phyloP scores from a whole-genome alignment of 2,888 invertebrate genomes.

The Tenthredo livida region DNA sequence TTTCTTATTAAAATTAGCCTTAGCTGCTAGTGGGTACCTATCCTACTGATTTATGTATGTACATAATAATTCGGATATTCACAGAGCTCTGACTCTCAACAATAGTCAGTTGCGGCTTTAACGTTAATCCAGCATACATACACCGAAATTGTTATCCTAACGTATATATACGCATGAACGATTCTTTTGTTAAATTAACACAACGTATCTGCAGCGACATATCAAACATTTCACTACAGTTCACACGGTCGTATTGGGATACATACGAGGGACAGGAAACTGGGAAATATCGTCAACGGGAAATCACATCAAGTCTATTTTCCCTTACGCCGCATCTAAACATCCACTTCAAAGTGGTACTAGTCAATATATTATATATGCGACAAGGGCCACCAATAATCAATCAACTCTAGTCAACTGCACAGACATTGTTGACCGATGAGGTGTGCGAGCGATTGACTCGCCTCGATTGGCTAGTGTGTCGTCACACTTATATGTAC shows the following conservation, averaged over 20 bases:
- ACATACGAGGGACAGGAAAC: neutral
- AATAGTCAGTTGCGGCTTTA: conserved; percentile 10
- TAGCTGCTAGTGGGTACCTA: no score
- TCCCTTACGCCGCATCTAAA: neutral
- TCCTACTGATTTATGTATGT: no score
- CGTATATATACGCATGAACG: neutral
- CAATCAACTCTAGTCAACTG: neutral
- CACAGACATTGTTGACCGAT: conserved; percentile 4
- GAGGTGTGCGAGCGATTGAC: conserved; percentile 20
- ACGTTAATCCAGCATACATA: neutral
- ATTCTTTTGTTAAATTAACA: conserved; percentile 9
- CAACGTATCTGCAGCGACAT: neutral
- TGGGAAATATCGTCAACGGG: neutral
- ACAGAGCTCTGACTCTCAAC: conserved; percentile 2
- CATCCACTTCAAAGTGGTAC: neutral
- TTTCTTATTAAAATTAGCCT: conserved; percentile 19
- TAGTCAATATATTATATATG: neutral
- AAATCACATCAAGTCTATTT: neutral
- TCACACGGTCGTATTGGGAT: neutral
- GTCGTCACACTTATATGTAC: neutral
- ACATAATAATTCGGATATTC: conserved; percentile 21
- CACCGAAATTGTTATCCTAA: conserved; percentile 17
- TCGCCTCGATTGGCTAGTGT: neutral
- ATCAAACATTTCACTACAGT: neutral
- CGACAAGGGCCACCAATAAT: neutral